Evolutionary conservation across 2,113 vertebrate genomes (phyloP).

Genomic region (Connochaetes taurinus): DNA sequence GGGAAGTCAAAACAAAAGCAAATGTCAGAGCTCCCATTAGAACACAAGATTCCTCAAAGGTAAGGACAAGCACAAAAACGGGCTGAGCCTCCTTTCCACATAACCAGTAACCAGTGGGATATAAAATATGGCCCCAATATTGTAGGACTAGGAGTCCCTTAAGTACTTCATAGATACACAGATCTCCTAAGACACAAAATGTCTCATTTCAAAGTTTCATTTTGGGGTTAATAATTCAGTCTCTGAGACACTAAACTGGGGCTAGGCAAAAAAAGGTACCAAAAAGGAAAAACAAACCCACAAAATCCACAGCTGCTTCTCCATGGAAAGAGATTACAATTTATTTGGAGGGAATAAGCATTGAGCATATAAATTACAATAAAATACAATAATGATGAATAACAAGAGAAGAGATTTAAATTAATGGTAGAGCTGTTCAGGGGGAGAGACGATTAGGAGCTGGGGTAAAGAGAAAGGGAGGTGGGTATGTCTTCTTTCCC

Average conservation of each 20-base stretch:
- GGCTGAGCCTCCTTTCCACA: neutral
- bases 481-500: neutral
- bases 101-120: neutral
- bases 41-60: neutral
- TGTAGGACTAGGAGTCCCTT: neutral
- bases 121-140: neutral
- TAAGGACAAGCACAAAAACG: neutral
- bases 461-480: neutral
- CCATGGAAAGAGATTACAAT: neutral
- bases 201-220: neutral
- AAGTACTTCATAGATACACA: neutral
- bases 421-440: neutral
- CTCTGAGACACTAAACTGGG: neutral
- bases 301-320: neutral
- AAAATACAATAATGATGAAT: neutral
- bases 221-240: neutral
- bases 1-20: constrained; percentile 9
- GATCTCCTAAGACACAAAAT: neutral
- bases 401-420: neutral
- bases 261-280: neutral
- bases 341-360: neutral
- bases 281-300: neutral
- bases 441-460: neutral
- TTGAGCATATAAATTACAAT: neutral
- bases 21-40: neutral